Base-by-base conservation (phyloP, 2,888 invertebrate genomes). In the Timema podura region DNA sequence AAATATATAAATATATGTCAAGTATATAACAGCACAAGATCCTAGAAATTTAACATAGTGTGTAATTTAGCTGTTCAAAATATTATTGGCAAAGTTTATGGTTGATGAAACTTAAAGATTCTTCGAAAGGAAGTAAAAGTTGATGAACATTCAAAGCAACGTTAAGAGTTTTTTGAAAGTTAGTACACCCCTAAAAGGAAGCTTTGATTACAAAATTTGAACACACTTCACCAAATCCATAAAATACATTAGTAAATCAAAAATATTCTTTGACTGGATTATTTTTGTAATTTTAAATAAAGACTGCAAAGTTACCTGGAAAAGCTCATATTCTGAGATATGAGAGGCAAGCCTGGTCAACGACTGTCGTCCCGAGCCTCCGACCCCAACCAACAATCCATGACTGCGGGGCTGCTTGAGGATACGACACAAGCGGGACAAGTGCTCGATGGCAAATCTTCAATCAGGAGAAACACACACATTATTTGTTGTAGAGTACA, bases 381-480 rank as follows among this genome's bases (percentile, higher is more conserved):
- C 96, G 47, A 96, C 92, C 6, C 97, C 97, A 11, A 96, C 92
- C 57, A 96, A 83, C 71, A 96, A 84, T 54, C 91, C 94, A 83
- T 97, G 96, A 78, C 93, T 93, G 75, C 93, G 87, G 9, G 96
- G 96, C 82, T 96, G 96, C 78, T 95, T 93, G 76, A 97, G 84
- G 78, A 97, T 92, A 75, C 96, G 90, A 77, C 92, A 91, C 76
- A 97, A 91, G 76, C 93, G 89, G 1, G 96, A 95, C 77, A 97
- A 86, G 83, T 97, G 97, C 83, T 97, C 96, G 75, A 97, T 88
- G 0, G 96, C 96, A 82, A 95, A 98, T 79, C 96, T 94, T 77
- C 44, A 77, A 74, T 30, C 30, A 30, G 30, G 30, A 30, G 30
- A 2, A 30, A 30, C 30, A 30, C 30, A 30, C 30, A 30, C 30